Conservation (phyloP, 2,113 vertebrate species). For the Acinonyx jubatus region DNA sequence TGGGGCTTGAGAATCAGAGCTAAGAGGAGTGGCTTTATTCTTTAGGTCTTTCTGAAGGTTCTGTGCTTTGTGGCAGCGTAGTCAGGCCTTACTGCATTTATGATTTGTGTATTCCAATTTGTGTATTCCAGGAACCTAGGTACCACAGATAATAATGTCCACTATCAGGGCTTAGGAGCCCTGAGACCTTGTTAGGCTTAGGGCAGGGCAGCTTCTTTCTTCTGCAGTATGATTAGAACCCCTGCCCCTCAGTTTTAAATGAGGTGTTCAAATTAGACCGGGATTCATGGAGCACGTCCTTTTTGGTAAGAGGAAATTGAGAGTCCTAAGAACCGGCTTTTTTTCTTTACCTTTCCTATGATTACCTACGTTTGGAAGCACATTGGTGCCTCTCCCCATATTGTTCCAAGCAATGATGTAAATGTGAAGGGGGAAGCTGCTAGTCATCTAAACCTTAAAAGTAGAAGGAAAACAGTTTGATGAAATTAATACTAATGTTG, state of each 20-base stretch:
- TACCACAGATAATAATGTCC: background rate
- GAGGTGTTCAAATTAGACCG: background rate
- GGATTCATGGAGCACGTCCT: background rate
- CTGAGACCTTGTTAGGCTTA: background rate
- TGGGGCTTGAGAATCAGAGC: background rate
- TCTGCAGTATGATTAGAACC: background rate
- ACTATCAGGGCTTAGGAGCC: background rate
- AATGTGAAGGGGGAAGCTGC: background rate
- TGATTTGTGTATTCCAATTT: background rate
- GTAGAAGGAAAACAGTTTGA: background rate
- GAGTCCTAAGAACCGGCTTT: background rate
- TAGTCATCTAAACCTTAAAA: background rate
- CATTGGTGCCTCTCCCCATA: background rate
- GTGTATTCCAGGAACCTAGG: background rate
- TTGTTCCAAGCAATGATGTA: background rate
- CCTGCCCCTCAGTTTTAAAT: background rate
- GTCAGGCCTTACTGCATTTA: background rate
- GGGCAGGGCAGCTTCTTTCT: background rate
- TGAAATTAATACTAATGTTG: background rate
- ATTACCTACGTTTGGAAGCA: background rate
- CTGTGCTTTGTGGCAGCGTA: background rate
- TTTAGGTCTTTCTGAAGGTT: constrained; percentile 4
- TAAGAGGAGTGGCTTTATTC: background rate
- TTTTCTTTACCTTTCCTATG: background rate
- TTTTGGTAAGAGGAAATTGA: background rate